phyloP scores from a whole-genome alignment of 2,113 vertebrate genomes.

The Anas platyrhynchos region DNA sequence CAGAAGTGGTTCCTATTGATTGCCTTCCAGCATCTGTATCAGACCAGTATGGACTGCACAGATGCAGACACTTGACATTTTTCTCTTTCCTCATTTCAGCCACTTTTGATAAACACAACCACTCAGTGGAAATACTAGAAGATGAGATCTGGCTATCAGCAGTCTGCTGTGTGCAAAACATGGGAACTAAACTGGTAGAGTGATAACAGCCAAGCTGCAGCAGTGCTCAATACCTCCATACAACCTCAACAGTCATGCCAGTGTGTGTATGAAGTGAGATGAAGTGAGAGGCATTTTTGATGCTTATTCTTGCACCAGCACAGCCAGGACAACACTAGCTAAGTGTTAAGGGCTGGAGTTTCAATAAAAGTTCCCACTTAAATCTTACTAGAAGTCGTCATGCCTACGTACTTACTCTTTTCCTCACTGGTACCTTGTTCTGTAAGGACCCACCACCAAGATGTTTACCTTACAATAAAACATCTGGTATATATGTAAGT shows the following conservation, averaged over 20 bases:
- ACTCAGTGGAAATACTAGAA: not conserved
- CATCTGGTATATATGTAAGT: not conserved
- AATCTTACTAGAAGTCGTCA: not conserved
- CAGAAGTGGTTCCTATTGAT: not conserved
- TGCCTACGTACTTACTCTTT: not conserved
- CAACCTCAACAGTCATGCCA: rapidly evolving
- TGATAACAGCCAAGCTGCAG: not conserved
- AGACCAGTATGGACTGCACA: rapidly evolving
- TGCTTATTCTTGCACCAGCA: not conserved
- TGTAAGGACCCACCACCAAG: not conserved
- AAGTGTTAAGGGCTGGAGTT: not conserved
- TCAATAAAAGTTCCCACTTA: not conserved
- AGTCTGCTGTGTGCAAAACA: not conserved
- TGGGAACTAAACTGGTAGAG: rapidly evolving
- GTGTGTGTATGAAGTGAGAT: rapidly evolving
- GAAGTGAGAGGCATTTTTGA: not conserved
- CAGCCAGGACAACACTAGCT: not conserved
- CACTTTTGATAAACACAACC: not conserved
- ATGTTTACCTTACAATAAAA: not conserved
- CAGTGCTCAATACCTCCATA: not conserved
- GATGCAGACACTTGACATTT: not conserved
- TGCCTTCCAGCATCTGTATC: rapidly evolving
- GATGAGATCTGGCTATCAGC: not conserved
- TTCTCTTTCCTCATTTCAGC: not conserved
- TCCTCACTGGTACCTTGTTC: not conserved